A percentile compares a stretch with the other conserved stretches of the same genome.
Conservation (phyloP, 2,797 vertebrate species). For the Gouania willdenowi region DNA sequence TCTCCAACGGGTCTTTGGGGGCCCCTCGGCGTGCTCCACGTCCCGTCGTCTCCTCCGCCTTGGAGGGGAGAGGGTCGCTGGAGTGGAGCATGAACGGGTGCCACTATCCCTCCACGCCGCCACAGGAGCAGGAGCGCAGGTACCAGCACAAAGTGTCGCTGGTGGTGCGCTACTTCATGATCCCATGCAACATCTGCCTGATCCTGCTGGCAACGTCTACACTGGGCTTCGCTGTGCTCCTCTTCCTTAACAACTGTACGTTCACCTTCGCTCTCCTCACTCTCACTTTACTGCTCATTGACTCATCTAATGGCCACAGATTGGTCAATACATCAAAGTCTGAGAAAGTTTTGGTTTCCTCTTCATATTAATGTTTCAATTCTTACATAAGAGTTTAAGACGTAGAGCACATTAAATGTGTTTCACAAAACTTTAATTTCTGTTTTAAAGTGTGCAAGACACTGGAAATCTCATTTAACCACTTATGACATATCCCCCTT, state of each 20-base stretch:
- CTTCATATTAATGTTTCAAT: too few species aligned
- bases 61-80: constrained; percentile 66
- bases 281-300: neutral
- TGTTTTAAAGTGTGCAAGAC: too few species aligned
- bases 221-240: constrained; percentile 90
- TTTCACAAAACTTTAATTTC: too few species aligned
- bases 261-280: constrained; percentile 28
- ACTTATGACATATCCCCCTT: too few species aligned
- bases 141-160: constrained; percentile 93
- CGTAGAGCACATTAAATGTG: too few species aligned
- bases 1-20: constrained; percentile 65
- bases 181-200: constrained; percentile 97
- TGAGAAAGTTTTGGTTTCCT: too few species aligned
- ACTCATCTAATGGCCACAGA: too few species aligned
- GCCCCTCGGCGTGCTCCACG: constrained; percentile 58
- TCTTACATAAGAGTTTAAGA: too few species aligned
- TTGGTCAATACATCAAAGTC: too few species aligned
- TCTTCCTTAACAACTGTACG: constrained; percentile 98
- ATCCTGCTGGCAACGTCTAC: constrained; percentile 94
- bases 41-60: constrained; percentile 50
- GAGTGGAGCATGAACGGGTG: constrained; percentile 85
- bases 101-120: constrained; percentile 76
- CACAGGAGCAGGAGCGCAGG: constrained; percentile 82
- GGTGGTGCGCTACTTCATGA: constrained; percentile 96
- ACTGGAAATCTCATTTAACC: too few species aligned